A percentile compares a stretch with the other conserved stretches of the same genome.
Conservation (phyloP, 64 coral and sea anemone species). For the Pachyseris speciosa region DNA sequence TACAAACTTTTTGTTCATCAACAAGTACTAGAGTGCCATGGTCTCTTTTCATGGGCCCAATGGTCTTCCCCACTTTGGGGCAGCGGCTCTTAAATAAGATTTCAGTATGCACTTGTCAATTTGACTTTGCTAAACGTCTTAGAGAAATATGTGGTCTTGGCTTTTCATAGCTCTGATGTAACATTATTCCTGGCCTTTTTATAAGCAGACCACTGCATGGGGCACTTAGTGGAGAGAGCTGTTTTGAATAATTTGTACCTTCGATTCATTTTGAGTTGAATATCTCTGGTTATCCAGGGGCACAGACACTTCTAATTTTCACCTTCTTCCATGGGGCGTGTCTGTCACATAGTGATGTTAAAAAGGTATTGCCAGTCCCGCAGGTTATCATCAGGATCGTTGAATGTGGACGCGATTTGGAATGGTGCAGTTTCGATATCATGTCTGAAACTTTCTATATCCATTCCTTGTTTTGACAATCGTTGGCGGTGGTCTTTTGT, state of each 20-base stretch:
- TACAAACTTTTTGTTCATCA: conserved; percentile 1
- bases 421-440: too few relatives aligned
- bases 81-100: neutral
- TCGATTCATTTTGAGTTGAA: conserved; percentile 11
- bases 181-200: too few relatives aligned
- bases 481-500: too few relatives aligned
- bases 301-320: conserved; percentile 6
- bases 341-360: too few relatives aligned
- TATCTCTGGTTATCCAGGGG: conserved; percentile 5
- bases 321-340: conserved; percentile 2
- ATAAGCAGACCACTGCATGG: neutral
- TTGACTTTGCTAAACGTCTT: too few relatives aligned
- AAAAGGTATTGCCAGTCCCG: too few relatives aligned
- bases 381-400: too few relatives aligned
- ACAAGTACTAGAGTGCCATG: neutral
- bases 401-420: too few relatives aligned
- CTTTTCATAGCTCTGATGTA: too few relatives aligned
- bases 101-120: neutral
- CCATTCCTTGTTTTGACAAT: too few relatives aligned
- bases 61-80: neutral
- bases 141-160: too few relatives aligned
- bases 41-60: conserved; percentile 32
- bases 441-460: too few relatives aligned
- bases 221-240: neutral
- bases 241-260: neutral